Percentiles rank a stretch among this genome's conserved stretches.
Conservation (phyloP, 2,113 vertebrate species). For the Atlantisia rogersi region DNA sequence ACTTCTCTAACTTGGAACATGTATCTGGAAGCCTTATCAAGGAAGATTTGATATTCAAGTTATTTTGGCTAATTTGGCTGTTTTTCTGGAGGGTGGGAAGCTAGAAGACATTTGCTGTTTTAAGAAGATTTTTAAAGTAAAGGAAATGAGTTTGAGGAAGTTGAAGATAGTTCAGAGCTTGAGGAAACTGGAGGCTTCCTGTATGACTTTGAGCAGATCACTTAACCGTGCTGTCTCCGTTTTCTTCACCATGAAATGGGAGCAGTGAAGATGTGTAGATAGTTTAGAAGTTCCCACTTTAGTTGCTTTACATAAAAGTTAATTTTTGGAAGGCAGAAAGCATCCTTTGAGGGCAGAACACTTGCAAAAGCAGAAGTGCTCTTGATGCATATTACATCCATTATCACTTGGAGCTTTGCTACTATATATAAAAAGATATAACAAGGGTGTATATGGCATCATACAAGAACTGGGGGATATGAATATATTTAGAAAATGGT, state of each 20-base stretch:
- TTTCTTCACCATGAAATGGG: not conserved
- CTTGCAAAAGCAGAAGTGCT: not conserved
- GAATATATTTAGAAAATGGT: not conserved
- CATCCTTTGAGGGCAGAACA: not conserved
- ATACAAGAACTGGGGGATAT: not conserved
- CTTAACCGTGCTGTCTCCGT: rapidly evolving
- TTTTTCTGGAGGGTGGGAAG: not conserved
- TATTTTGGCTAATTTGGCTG: not conserved
- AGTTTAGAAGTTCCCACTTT: not conserved
- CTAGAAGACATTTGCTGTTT: not conserved
- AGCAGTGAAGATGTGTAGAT: not conserved
- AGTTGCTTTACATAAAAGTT: not conserved
- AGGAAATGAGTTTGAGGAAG: slow-evolving; percentile 55
- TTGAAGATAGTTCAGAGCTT: not conserved
- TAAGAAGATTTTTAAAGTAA: not conserved
- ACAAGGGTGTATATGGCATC: not conserved
- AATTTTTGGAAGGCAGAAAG: not conserved
- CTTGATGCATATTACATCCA: rapidly evolving
- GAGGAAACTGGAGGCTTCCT: slow-evolving; percentile 59
- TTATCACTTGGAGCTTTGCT: rapidly evolving
- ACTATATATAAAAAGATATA: not conserved
- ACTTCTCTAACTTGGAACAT: not conserved
- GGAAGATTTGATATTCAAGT: not conserved
- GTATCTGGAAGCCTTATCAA: not conserved
- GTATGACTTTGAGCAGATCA: not conserved